A percentile compares a stretch with the other conserved stretches of the same genome.
phyloP scores from a whole-genome alignment of 2,888 invertebrate genomes.

The Nezara viridula region DNA sequence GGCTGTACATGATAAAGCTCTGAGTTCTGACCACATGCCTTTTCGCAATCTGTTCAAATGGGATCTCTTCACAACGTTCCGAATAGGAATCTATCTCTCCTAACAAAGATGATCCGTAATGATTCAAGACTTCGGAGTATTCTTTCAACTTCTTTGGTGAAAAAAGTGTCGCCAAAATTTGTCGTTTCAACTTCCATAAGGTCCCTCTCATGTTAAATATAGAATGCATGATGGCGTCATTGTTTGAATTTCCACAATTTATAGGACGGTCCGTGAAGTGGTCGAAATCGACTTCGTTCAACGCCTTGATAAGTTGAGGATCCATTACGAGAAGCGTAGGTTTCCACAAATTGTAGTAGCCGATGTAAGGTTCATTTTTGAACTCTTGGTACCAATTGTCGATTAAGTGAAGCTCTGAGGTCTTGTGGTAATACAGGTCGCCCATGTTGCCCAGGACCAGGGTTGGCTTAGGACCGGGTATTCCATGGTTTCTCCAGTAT shows the following conservation, averaged over 20 bases:
- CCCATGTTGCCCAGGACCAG: neutral
- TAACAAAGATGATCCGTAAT: too few species aligned
- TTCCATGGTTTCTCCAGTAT: neutral
- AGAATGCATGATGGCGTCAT: neutral
- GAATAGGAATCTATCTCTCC: too few species aligned
- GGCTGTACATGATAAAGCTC: too few species aligned
- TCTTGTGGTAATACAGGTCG: neutral
- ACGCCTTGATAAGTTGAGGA: neutral
- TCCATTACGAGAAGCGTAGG: neutral
- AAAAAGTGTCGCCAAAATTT: conserved; percentile 26
- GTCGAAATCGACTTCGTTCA: conserved; percentile 19
- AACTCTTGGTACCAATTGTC: neutral
- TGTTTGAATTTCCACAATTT: neutral
- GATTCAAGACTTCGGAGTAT: too few species aligned
- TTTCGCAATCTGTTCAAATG: too few species aligned
- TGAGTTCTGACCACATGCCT: too few species aligned
- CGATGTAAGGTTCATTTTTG: neutral
- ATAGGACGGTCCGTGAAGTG: conserved; percentile 17
- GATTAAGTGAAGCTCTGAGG: neutral
- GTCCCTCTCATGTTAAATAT: neutral
- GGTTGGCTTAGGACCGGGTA: neutral
- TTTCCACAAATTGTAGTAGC: neutral
- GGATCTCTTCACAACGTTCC: too few species aligned
- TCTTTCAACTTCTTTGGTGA: conserved; percentile 39
- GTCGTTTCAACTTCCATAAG: neutral